phyloP scores from a whole-genome alignment of 2,113 vertebrate genomes.

The Chrysochloris asiatica region DNA sequence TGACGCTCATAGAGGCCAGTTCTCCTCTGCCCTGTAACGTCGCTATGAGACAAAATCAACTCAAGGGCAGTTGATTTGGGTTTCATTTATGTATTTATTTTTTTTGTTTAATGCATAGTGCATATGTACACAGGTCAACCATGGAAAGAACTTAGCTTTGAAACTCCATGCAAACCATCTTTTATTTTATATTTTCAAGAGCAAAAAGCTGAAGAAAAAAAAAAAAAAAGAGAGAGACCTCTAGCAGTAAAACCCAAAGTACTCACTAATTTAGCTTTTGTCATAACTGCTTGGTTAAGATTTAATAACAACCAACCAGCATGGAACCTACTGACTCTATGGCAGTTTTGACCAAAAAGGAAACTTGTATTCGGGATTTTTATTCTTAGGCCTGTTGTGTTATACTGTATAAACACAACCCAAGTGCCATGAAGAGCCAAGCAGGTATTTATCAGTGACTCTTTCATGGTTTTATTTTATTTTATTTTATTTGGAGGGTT shows the following conservation, averaged over 20 bases:
- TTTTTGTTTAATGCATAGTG: not conserved
- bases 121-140: no score
- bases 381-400: not conserved
- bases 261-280: not conserved
- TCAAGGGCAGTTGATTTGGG: not conserved
- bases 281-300: not conserved
- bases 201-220: not conserved
- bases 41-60: not conserved
- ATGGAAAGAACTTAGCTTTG: not conserved
- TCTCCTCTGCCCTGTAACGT: not conserved
- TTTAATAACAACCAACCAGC: not conserved
- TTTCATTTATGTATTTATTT: not conserved
- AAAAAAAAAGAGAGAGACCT: no score
- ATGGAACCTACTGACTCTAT: not conserved
- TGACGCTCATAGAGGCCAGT: not conserved
- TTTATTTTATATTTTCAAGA: not conserved
- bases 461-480: fast-evolving
- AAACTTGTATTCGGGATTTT: not conserved
- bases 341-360: not conserved
- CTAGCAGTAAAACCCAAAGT: conserved; percentile 1
- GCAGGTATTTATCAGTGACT: not conserved
- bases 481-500: conserved; percentile 58
- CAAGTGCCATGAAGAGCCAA: not conserved
- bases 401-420: not conserved
- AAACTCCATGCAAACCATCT: not conserved